Evolutionary conservation across 2,888 invertebrate genomes (phyloP), one percentile per base, ranked within the genome.

Genomic region (Chrysomela aeneicollis): DNA sequence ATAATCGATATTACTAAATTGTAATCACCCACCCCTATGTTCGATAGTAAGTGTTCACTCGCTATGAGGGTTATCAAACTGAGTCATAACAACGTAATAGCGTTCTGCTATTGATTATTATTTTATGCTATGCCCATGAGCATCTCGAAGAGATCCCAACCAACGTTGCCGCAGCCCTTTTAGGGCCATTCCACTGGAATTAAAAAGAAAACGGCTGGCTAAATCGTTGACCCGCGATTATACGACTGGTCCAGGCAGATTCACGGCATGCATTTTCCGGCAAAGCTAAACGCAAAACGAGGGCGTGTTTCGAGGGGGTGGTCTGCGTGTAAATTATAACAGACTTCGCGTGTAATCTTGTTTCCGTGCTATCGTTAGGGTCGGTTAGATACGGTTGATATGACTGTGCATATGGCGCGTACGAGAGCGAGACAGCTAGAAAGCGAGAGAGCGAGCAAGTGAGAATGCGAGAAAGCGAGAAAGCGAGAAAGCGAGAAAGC

Each of bases 301-400:
- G 49, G 49, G 21, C 32, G 21, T 18, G 47, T 49, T 59, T 30
- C 5, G 12, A 49, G 32, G 46, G 52, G 42, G 21, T 46, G 19
- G 37, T 51, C 55, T 60, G 55, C 30, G 60, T 59, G 66, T 71
- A 68, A 71, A 70, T 70, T 70, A 71, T 70, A 67, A 67, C 67
- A 61, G 66, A 71, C 68, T 71, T 65, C 53, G 66, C 67, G 66
- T 70, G 10, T 19, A 71, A 70, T 68, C 67, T 59, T 47, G 37
- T 54, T 59, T 49, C 46, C 30, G 30, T 3, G 15, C 26, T 0
- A 17, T 12, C 17, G 46, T 1, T 5, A 46, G 42, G 26, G 15
- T 10, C 22, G 9, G 17, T 18, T 22, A 52, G 15, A 30, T 52
- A 4, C 6, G 30, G 30, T 52, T 4, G 9, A 42, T 42, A 26